Base-by-base conservation (phyloP, 2,113 vertebrate genomes). In the Shinisaurus crocodilurus region DNA sequence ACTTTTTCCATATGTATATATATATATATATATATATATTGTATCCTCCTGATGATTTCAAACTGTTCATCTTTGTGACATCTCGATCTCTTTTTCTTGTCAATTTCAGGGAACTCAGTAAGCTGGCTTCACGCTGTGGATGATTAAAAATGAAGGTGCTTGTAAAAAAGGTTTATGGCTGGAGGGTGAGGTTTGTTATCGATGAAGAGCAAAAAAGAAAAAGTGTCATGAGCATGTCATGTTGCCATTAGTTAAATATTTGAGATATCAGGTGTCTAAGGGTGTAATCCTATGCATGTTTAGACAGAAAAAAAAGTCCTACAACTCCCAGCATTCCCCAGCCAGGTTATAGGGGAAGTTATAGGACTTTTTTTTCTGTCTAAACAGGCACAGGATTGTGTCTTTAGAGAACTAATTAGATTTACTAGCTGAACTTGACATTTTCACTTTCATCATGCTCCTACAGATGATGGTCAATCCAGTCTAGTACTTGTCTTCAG, bases 31-130 rank as follows among this genome's bases (percentile, higher is more conserved):
- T n/a, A n/a, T n/a, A n/a, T n/a, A n/a, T n/a, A n/a, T n/a, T n/a
- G n/a, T n/a, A n/a, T n/a, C n/a, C n/a, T n/a, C n/a, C 2, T 23
- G 20, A 13, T 48, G 57, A 65, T 80, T 79, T 88, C 75, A 80
- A 80, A 79, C 8, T 67, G 57, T 79, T 87, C 37, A 63, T 88
- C 45, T 67, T 37, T 12, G 40, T 88, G 87, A 50, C 60, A 88
- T 69, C 40, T 12, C 25, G 5, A 67, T 48, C 43, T 69, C 60
- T 50, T 67, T 86, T 88, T 69, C 60, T 67, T 69, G 60, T 88
- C 57, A 79, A 10, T 43, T 67, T 88, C 10, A 37, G 27, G 85
- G 40, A 79, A 80, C 29, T 67, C 75, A 80, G 57, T 79, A 79
- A n/a, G 4, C 50, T 63, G 37, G 34, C 86, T 65, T 87, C 18